Percentiles rank a stretch among this genome's conserved stretches.
phyloP scores from a whole-genome alignment of 2,888 invertebrate species.

The Melieria picta region DNA sequence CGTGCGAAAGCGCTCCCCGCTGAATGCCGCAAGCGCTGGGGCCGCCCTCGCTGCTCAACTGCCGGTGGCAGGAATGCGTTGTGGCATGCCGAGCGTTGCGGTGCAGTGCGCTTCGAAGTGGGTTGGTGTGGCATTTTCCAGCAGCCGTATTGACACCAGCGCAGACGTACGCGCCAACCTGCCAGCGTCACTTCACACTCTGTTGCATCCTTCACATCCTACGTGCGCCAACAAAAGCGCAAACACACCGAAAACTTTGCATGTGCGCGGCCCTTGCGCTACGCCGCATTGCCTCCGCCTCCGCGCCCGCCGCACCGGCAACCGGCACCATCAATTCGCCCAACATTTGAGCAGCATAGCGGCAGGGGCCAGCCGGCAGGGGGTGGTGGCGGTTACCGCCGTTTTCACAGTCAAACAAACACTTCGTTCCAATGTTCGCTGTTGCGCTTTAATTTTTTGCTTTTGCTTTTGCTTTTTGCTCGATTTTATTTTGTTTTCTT shows the following conservation, averaged over 20 bases:
- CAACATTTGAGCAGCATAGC: background rate
- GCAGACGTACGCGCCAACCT: background rate
- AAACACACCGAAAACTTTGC: slow-evolving; percentile 7
- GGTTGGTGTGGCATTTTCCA: background rate
- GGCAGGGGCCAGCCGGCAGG: no score
- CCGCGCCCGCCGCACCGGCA: background rate
- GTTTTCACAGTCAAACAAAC: slow-evolving; percentile 8
- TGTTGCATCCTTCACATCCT: background rate
- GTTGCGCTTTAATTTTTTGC: background rate
- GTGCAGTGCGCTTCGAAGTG: slow-evolving; percentile 7
- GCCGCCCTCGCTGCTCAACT: no score
- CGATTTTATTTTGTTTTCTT: slow-evolving; percentile 9
- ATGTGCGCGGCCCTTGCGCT: background rate
- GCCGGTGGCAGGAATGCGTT: background rate
- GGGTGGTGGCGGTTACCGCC: background rate
- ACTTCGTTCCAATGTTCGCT: background rate
- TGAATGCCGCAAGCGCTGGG: background rate
- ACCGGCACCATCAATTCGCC: background rate
- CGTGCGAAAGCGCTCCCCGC: background rate
- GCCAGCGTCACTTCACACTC: slow-evolving; percentile 2
- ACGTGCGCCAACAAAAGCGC: slow-evolving; percentile 5
- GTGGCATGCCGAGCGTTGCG: background rate
- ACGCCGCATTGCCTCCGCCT: background rate
- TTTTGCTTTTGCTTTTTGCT: background rate
- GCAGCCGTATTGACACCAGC: background rate